Percentiles rank a stretch among this genome's conserved stretches.
These are phyloP conservation scores for Shinisaurus crocodilurus DNA, from an alignment of 2,113 vertebrate genomes.

Conservation along the genomic window DNA sequence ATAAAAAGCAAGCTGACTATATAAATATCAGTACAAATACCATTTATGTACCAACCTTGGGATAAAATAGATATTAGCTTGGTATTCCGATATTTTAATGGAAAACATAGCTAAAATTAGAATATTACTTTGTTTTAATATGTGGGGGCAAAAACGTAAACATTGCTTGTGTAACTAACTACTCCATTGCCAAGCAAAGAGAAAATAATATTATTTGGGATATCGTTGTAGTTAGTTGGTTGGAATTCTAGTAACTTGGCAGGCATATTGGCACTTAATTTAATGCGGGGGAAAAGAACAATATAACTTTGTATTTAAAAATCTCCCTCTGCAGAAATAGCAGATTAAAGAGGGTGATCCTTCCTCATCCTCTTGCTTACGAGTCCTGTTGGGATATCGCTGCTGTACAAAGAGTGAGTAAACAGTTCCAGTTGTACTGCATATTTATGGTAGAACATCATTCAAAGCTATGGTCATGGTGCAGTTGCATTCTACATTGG, in stretches of 20 bases:
- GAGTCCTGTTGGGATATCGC: slow-evolving; percentile 71
- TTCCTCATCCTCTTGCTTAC: slow-evolving; percentile 74
- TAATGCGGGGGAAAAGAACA: slow-evolving; percentile 54
- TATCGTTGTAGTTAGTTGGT: not conserved
- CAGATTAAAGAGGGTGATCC: slow-evolving; percentile 72
- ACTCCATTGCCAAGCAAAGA: not conserved
- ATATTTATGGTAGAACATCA: slow-evolving; percentile 53
- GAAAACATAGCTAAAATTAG: not conserved
- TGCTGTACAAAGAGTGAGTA: slow-evolving; percentile 78
- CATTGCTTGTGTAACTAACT: not conserved
- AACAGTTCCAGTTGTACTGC: slow-evolving; percentile 65
- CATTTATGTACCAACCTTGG: not conserved
- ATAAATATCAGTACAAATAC: not conserved
- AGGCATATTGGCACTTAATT: slow-evolving; percentile 38
- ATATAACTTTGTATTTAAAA: slow-evolving; percentile 76
- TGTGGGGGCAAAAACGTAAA: not conserved
- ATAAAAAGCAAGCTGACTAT: not conserved
- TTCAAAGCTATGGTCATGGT: slow-evolving; percentile 26
- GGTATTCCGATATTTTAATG: not conserved
- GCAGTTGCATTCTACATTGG: slow-evolving; percentile 2
- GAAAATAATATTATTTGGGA: not conserved
- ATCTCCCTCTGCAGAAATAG: slow-evolving; percentile 79
- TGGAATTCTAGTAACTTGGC: slow-evolving; percentile 31
- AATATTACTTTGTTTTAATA: not conserved
- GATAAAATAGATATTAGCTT: not conserved